Percentiles rank a stretch among this genome's conserved stretches.
These are phyloP conservation scores for Shinisaurus crocodilurus DNA, from an alignment of 2,113 vertebrate genomes.

Conservation along the genomic window DNA sequence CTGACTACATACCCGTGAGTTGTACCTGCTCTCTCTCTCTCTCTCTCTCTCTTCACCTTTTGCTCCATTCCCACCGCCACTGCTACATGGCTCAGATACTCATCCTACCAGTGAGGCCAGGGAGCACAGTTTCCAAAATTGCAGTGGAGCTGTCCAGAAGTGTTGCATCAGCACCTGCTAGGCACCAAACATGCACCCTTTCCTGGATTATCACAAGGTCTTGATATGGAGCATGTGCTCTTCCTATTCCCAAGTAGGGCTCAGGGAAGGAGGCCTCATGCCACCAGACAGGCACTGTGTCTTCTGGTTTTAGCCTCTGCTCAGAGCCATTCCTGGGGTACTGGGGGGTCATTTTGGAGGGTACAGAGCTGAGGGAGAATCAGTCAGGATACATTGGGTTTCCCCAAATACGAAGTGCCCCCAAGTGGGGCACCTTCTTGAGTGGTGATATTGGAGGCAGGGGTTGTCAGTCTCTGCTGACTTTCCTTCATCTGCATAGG, in stretches of 20 bases:
- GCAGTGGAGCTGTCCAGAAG: background rate
- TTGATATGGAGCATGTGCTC: background rate
- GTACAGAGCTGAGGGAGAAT: too few relatives aligned
- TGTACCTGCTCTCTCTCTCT: too few relatives aligned
- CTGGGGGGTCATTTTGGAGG: background rate
- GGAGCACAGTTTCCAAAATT: background rate
- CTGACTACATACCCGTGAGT: background rate
- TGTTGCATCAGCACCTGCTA: background rate
- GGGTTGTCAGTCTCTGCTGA: background rate
- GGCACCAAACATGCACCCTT: background rate
- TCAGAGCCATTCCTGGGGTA: background rate
- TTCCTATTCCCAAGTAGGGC: background rate
- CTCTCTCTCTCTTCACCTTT: background rate
- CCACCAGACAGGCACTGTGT: background rate
- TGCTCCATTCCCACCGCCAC: too few relatives aligned
- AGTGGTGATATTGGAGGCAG: background rate
- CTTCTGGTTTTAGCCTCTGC: background rate
- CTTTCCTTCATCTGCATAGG: background rate
- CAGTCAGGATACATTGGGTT: too few relatives aligned
- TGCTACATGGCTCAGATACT: background rate
- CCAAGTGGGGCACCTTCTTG: background rate
- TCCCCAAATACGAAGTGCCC: too few relatives aligned
- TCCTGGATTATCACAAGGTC: background rate
- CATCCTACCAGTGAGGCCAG: background rate
- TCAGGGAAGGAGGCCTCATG: background rate